phyloP scores from a whole-genome alignment of 1,140 invertebrate species.

The Yoshiicerus persimilis region DNA sequence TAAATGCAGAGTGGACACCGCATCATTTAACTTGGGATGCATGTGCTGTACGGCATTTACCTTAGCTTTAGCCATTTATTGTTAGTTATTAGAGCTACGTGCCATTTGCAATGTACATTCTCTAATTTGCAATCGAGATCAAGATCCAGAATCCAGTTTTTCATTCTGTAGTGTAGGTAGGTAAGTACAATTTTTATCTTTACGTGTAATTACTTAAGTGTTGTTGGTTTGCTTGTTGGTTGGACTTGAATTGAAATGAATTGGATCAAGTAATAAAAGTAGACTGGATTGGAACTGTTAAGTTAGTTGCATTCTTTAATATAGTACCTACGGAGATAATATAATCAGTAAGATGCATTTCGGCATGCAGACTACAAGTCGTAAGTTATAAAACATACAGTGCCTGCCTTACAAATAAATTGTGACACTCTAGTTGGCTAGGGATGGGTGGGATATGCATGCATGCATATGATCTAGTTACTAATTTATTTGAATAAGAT shows the following conservation, averaged over 20 bases:
- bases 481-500: background rate
- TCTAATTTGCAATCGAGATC: slow-evolving; percentile 20
- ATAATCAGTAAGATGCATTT: background rate
- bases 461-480: background rate
- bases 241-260: slow-evolving; percentile 8
- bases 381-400: background rate
- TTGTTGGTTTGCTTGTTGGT: background rate
- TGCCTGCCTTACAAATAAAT: background rate
- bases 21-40: background rate
- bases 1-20: background rate
- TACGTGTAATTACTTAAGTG: slow-evolving; percentile 5
- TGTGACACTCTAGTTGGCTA: background rate
- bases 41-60: background rate
- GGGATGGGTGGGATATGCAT: background rate
- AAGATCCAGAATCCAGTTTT: slow-evolving; percentile 17
- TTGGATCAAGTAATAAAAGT: background rate
- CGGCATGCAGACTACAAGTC: background rate
- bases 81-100: background rate
- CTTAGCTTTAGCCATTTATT: background rate
- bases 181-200: slow-evolving; percentile 3
- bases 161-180: background rate
- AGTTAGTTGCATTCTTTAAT: background rate
- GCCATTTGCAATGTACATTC: background rate
- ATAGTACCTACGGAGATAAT: background rate
- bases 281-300: background rate